Conservation (phyloP, 1,140 invertebrate species). For the Papilio polyxenes region DNA sequence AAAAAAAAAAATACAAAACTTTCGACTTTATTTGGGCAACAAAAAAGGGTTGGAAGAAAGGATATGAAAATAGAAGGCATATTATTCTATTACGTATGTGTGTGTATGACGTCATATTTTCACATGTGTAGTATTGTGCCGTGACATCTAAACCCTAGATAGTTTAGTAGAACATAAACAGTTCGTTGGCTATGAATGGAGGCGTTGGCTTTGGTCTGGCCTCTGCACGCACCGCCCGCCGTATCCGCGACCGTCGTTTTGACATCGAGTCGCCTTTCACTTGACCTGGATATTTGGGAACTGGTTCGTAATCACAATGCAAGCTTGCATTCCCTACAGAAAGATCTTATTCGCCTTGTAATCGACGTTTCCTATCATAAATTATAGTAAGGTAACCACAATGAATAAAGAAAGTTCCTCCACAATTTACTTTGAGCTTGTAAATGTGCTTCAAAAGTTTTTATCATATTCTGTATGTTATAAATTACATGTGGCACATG, state of each 20-base stretch:
- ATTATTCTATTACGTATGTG: too few relatives aligned
- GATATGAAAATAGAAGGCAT: too few relatives aligned
- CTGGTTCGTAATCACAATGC: constrained; percentile 75
- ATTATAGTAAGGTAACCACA: not conserved
- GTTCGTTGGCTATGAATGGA: constrained; percentile 26
- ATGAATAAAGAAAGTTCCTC: not conserved
- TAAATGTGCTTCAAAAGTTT: not conserved
- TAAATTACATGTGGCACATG: not conserved
- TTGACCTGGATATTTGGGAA: constrained; percentile 78
- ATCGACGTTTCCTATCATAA: constrained; percentile 36
- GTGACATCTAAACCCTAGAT: not conserved
- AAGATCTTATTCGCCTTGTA: constrained; percentile 54
- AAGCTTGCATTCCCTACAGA: constrained; percentile 54
- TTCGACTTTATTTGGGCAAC: too few relatives aligned
- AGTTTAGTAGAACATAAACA: constrained; percentile 26
- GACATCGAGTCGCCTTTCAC: constrained; percentile 75
- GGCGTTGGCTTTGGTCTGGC: constrained; percentile 32
- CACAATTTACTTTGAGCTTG: not conserved
- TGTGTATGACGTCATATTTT: not conserved
- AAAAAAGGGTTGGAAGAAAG: too few relatives aligned
- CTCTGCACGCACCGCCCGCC: constrained; percentile 41
- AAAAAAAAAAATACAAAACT: too few relatives aligned
- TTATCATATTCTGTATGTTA: constrained; percentile 44
- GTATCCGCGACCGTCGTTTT: constrained; percentile 64
- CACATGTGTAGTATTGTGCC: not conserved